Evolutionary conservation across 2,888 invertebrate species (phyloP).

Genomic region (Lasioglossum morio): DNA sequence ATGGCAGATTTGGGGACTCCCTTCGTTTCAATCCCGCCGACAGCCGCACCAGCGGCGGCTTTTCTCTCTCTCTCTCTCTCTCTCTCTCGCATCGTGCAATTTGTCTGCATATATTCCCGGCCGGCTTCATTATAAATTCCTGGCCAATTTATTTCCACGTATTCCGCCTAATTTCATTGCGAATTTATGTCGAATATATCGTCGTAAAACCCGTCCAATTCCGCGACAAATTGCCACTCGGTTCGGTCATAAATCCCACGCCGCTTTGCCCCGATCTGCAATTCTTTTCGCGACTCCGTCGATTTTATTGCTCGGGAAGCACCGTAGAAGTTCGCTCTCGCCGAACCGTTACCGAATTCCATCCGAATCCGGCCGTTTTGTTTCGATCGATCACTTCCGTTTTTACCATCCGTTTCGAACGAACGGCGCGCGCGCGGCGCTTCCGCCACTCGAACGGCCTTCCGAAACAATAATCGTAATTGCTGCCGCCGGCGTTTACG

Average conservation of each 20-base stretch:
- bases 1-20: background rate
- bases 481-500: background rate
- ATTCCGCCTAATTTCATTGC: constrained; percentile 13
- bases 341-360: background rate
- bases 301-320: constrained; percentile 15
- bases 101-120: constrained; percentile 20
- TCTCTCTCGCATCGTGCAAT: background rate
- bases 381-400: background rate
- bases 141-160: constrained; percentile 19
- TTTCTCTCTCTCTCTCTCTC: background rate
- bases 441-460: background rate
- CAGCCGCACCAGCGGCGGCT: background rate
- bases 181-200: constrained; percentile 27
- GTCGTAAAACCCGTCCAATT: constrained; percentile 21
- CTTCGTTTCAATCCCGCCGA: background rate
- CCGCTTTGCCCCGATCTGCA: constrained; percentile 6
- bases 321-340: background rate
- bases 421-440: background rate
- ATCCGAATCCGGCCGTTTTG: background rate
- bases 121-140: constrained; percentile 15
- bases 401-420: background rate
- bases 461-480: background rate
- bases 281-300: constrained; percentile 10
- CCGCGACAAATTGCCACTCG: constrained; percentile 27
- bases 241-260: constrained; percentile 15